Percentiles rank a stretch among this genome's conserved stretches.
These are phyloP conservation scores for Tetanocera ferruginea DNA, from an alignment of 2,888 invertebrate species.

Conservation along the genomic window DNA sequence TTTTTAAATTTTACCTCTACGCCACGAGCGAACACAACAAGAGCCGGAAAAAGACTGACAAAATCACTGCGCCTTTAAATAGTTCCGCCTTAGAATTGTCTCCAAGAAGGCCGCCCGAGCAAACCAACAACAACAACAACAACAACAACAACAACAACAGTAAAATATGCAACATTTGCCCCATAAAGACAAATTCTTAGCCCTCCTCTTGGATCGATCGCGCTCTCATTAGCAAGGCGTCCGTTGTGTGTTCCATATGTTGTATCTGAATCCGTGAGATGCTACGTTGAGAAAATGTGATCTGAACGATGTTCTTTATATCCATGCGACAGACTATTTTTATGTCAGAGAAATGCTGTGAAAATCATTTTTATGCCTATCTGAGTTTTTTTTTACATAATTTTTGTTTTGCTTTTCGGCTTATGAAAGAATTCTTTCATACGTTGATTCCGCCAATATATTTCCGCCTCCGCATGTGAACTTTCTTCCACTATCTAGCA, in stretches of 20 bases:
- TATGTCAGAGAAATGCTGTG: slow-evolving; percentile 31
- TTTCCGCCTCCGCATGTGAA: slow-evolving; percentile 36
- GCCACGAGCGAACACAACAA: slow-evolving; percentile 44
- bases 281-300: slow-evolving; percentile 10
- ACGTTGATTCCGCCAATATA: background rate
- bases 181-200: background rate
- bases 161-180: background rate
- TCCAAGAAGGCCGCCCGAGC: slow-evolving; percentile 15
- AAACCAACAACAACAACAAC: background rate
- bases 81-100: slow-evolving; percentile 2
- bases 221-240: slow-evolving; percentile 23
- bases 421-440: slow-evolving; percentile 40
- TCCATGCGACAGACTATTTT: slow-evolving; percentile 52
- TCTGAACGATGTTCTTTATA: slow-evolving; percentile 48
- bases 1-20: slow-evolving; percentile 1
- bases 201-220: slow-evolving; percentile 17
- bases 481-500: background rate
- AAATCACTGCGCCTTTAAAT: slow-evolving; percentile 4
- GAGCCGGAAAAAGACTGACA: slow-evolving; percentile 46
- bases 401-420: background rate
- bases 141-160: background rate
- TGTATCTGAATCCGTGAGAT: background rate
- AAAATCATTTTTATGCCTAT: background rate
- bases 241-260: background rate
- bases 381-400: background rate